These are phyloP conservation scores for Nemurella pictetii DNA, from an alignment of 2,888 invertebrate species.

Conservation along the genomic window DNA sequence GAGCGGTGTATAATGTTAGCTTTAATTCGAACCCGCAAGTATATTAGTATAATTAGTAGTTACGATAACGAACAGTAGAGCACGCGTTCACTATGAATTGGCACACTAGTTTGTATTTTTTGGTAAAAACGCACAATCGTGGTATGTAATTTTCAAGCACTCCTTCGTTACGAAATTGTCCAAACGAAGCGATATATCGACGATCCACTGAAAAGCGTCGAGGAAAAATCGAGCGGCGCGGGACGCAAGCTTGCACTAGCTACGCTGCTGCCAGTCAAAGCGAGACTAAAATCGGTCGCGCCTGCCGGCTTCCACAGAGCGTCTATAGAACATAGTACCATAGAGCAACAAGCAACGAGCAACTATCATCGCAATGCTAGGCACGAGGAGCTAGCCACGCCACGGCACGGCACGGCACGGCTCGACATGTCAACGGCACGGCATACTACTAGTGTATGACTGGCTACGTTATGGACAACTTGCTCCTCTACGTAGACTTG, in stretches of 20 bases:
- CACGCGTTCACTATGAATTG: background rate
- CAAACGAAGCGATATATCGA: background rate
- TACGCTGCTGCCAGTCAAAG: background rate
- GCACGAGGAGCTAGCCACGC: background rate
- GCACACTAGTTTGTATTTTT: background rate
- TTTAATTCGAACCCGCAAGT: too few relatives aligned
- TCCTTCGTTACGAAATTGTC: background rate
- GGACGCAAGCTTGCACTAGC: background rate
- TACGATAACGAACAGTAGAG: background rate
- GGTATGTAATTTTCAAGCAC: background rate
- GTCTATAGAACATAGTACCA: too few relatives aligned
- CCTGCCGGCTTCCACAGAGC: too few relatives aligned
- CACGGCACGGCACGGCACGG: background rate
- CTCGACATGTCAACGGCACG: too few relatives aligned
- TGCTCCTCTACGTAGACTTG: too few relatives aligned
- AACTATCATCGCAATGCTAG: too few relatives aligned
- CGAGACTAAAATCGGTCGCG: background rate
- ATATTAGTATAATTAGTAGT: too few relatives aligned
- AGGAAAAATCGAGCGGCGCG: background rate
- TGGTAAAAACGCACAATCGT: background rate
- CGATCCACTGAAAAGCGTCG: background rate
- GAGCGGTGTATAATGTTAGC: too few relatives aligned
- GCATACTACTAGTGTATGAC: too few relatives aligned
- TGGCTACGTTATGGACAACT: too few relatives aligned
- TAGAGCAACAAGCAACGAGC: background rate